Evolutionary conservation across 1,140 invertebrate genomes (phyloP).

Genomic region (Hormaphis cornu): DNA sequence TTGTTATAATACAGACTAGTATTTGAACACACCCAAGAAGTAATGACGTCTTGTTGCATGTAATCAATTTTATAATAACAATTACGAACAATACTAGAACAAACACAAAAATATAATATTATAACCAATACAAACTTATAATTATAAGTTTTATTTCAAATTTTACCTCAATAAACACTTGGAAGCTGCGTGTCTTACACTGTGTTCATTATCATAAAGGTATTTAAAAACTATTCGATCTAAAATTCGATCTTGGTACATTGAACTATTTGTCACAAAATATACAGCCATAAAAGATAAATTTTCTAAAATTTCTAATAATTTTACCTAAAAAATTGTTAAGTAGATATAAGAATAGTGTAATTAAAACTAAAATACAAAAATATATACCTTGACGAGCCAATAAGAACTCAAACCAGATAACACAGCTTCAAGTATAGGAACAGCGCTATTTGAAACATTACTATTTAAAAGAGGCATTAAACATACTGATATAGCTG

Average conservation of each 20-base stretch:
- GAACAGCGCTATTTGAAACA: slow-evolving; percentile 36
- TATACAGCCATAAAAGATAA: slow-evolving; percentile 21
- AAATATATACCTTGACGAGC: slow-evolving; percentile 34
- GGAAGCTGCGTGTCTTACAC: slow-evolving; percentile 12
- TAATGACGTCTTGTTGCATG: slow-evolving; percentile 15
- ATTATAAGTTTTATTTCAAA: background rate
- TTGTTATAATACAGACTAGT: background rate
- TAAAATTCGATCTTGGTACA: slow-evolving; percentile 17
- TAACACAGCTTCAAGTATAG: slow-evolving; percentile 20
- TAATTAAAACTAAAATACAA: slow-evolving; percentile 38
- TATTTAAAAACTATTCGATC: slow-evolving; percentile 22
- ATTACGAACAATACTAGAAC: slow-evolving; percentile 6
- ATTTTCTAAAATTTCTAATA: slow-evolving; percentile 24
- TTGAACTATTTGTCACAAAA: slow-evolving; percentile 19
- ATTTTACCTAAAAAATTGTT: slow-evolving; percentile 35
- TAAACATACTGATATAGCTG: slow-evolving; percentile 20
- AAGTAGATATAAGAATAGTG: no score
- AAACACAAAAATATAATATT: background rate
- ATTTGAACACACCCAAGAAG: slow-evolving; percentile 1
- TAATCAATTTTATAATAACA: slow-evolving; percentile 24
- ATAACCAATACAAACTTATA: background rate
- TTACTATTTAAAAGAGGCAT: slow-evolving; percentile 27
- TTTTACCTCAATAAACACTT: slow-evolving; percentile 31
- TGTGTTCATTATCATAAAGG: slow-evolving; percentile 17
- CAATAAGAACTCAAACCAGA: slow-evolving; percentile 14